A percentile compares a stretch with the other conserved stretches of the same genome.
Evolutionary conservation across 2,797 vertebrate species (phyloP).

Genomic region (Malurus splendens): DNA sequence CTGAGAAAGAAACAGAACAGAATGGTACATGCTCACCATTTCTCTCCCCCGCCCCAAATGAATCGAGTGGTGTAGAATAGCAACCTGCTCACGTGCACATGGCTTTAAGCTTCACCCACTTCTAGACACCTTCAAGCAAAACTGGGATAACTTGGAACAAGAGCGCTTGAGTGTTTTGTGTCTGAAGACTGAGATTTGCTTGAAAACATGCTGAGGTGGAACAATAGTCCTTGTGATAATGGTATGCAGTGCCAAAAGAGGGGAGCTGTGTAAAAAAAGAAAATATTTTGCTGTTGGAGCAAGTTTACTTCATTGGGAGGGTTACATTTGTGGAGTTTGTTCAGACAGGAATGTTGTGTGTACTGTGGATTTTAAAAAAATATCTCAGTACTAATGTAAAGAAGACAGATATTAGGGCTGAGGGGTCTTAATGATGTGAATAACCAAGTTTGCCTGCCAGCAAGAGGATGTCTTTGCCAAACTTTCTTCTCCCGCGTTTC

Average conservation of each 20-base stretch:
- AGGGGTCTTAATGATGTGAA: background rate
- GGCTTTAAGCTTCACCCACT: background rate
- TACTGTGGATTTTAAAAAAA: background rate
- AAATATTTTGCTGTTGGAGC: background rate
- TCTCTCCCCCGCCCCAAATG: accelerated
- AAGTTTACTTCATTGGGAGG: background rate
- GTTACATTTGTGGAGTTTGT: background rate
- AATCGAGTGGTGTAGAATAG: background rate
- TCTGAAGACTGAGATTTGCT: background rate
- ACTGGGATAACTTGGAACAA: background rate
- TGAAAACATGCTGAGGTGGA: background rate
- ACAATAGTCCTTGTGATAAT: background rate
- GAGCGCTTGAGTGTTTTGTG: background rate
- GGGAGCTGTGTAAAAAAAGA: background rate
- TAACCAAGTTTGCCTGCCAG: background rate
- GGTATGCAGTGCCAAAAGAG: background rate
- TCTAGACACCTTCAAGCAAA: background rate
- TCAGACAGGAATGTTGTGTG: background rate
- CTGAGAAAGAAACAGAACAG: background rate
- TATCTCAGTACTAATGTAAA: background rate
- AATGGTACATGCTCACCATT: background rate
- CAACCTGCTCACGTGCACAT: background rate
- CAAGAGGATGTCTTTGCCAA: background rate
- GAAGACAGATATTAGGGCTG: background rate
- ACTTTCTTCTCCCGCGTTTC: background rate